phyloP scores from a whole-genome alignment of 2,113 vertebrate genomes.

The Corynorhinus townsendii region DNA sequence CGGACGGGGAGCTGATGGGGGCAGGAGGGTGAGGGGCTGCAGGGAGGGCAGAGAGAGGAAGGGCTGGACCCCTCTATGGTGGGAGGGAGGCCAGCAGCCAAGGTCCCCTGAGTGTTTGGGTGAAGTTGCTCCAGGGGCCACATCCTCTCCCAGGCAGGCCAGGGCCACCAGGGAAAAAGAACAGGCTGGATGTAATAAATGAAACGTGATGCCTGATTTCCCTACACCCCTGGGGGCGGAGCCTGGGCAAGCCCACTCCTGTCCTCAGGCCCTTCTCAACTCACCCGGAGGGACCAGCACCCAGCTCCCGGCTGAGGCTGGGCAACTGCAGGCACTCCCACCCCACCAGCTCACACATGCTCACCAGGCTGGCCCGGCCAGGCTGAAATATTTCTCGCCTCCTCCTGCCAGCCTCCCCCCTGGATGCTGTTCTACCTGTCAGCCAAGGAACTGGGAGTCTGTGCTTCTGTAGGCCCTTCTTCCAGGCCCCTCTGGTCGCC shows the following conservation, averaged over 20 bases:
- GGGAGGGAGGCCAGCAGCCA: not conserved
- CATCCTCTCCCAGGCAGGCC: not conserved
- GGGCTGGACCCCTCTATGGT: not conserved
- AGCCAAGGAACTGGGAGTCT: not conserved
- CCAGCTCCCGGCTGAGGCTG: not conserved
- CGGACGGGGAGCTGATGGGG: not conserved
- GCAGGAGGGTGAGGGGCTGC: not conserved
- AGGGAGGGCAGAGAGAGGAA: not conserved
- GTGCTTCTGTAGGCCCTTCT: not conserved
- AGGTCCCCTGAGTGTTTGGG: not conserved
- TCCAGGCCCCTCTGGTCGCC: not conserved
- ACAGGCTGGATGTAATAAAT: slow-evolving; percentile 8
- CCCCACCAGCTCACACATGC: not conserved
- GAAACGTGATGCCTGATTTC: slow-evolving; percentile 34
- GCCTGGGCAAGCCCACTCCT: slow-evolving; percentile 35
- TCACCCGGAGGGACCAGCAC: not conserved
- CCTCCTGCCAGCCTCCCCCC: not conserved
- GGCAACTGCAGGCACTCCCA: not conserved
- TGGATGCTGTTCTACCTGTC: not conserved
- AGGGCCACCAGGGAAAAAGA: slow-evolving; percentile 4
- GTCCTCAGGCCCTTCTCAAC: not conserved
- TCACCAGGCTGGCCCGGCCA: not conserved
- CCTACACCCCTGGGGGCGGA: not conserved
- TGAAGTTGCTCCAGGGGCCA: not conserved
- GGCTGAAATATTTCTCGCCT: not conserved